phyloP scores from a whole-genome alignment of 2,888 invertebrate genomes.

The Euplexia lucipara region DNA sequence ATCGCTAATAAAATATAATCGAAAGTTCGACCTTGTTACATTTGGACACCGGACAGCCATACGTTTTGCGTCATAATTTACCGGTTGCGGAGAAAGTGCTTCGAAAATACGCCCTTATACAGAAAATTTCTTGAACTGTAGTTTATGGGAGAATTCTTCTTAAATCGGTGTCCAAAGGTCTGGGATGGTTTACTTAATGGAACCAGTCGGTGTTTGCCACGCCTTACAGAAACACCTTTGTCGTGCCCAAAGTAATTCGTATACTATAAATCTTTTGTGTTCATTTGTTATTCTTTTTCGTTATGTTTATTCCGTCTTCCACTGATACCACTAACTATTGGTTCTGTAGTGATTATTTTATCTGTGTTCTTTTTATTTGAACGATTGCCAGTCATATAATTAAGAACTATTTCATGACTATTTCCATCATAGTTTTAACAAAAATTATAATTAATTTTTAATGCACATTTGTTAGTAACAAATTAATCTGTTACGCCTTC shows the following conservation, averaged over 20 bases:
- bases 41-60: slow-evolving; percentile 13
- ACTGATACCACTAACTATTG: not conserved
- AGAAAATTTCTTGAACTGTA: slow-evolving; percentile 47
- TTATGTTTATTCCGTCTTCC: not conserved
- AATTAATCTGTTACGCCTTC: too few relatives aligned
- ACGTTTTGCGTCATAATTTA: slow-evolving; percentile 44
- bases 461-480: too few relatives aligned
- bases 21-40: slow-evolving; percentile 55
- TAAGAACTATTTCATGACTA: too few relatives aligned
- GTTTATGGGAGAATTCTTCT: slow-evolving; percentile 11
- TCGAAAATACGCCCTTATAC: slow-evolving; percentile 50
- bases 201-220: not conserved
- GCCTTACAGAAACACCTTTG: not conserved
- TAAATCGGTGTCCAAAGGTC: slow-evolving; percentile 4
- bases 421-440: not conserved
- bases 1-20: slow-evolving; percentile 47
- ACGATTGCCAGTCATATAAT: not conserved
- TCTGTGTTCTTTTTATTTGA: not conserved
- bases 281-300: not conserved
- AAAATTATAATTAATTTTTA: too few relatives aligned
- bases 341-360: not conserved
- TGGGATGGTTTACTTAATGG: not conserved
- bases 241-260: not conserved
- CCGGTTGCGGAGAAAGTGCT: slow-evolving; percentile 60
- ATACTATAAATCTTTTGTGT: too few relatives aligned